Conservation (phyloP, 2,797 vertebrate species). For the Chaetodon trifasciatus region DNA sequence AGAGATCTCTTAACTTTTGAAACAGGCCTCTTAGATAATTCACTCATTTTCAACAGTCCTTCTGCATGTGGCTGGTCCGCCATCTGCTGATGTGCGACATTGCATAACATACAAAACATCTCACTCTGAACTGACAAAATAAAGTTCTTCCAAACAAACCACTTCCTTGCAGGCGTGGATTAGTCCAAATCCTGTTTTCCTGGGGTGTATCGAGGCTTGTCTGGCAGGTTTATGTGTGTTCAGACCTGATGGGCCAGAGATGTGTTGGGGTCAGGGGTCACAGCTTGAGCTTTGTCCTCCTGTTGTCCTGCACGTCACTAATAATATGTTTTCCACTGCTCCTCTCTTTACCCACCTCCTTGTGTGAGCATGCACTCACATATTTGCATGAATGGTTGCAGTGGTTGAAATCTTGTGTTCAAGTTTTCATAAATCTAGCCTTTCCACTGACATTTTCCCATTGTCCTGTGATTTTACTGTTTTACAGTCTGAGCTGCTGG, state of each 20-base stretch:
- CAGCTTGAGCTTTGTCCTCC: slow-evolving; percentile 55
- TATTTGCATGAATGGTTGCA: slow-evolving; percentile 25
- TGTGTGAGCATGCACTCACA: neutral
- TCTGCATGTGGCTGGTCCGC: neutral
- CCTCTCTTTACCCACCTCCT: slow-evolving; percentile 16
- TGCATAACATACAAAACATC: slow-evolving; percentile 9
- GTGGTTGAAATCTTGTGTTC: slow-evolving; percentile 25
- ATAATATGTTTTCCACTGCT: slow-evolving; percentile 54
- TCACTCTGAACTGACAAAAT: slow-evolving; percentile 35
- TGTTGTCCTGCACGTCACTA: slow-evolving; percentile 38
- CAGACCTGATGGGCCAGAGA: slow-evolving; percentile 63
- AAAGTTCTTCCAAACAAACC: slow-evolving; percentile 31
- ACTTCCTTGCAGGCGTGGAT: slow-evolving; percentile 33
- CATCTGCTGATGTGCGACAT: slow-evolving; percentile 1
- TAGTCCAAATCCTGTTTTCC: slow-evolving; percentile 38
- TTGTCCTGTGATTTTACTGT: slow-evolving; percentile 28
- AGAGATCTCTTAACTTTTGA: slow-evolving; percentile 16
- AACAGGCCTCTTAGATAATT: neutral
- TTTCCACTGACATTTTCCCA: slow-evolving; percentile 10
- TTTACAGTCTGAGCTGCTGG: slow-evolving; percentile 33
- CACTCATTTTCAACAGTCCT: neutral
- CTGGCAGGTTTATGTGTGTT: slow-evolving; percentile 56
- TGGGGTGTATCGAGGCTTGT: slow-evolving; percentile 29
- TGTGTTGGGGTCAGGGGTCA: slow-evolving; percentile 69
- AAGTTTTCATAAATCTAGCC: slow-evolving; percentile 38